Base-by-base conservation (phyloP, 2,113 vertebrate genomes). In the Sialia sialis region DNA sequence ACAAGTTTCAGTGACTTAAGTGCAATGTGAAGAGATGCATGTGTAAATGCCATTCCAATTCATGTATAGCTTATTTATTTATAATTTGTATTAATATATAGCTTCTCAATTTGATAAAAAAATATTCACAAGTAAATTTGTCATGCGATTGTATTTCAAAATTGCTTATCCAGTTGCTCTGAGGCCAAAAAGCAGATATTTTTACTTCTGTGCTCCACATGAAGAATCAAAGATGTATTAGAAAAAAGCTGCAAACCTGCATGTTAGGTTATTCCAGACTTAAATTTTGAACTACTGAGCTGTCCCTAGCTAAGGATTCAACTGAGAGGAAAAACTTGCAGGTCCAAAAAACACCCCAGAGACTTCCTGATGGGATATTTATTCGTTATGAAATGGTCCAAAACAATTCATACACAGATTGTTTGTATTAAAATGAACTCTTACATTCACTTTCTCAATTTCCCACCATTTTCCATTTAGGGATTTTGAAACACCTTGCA, bases 401-500 rank as follows among this genome's bases (percentile, higher is more conserved):
- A 88, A 90, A 80, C 38, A 91, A 69, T 59, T 69, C 19, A 67
- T 80, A 30, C 55, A 51, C 41, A 74, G 23, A 82, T 34, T 79
- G 22, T 73, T 87, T 83, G 72, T 86, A 68, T 93, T 83, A 51
- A 82, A 93, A 83, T 62, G 6, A 69, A 58, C 46, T 69, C 23
- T 25, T 12, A 18, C n/a, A 76, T 69, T 91, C 4, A 4, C 29
- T 75, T 84, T 63, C 52, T 41, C 89, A 62, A 14, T 87, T 92
- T 72, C 34, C 36, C 29, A 76, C n/a, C 26, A 73, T 83, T 92
- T 91, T 69, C 58, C 32, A 67, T 46, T 86, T 55, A 78, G 41
- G 11, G n/a, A 16, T 89, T 93, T 87, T 89, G 63, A 89, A 95
- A 82, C 38, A 89, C 26, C 55, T 89, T 82, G 74, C 27, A 90